Base-by-base conservation (phyloP, 2,797 vertebrate genomes). In the Scarus forsteni region DNA sequence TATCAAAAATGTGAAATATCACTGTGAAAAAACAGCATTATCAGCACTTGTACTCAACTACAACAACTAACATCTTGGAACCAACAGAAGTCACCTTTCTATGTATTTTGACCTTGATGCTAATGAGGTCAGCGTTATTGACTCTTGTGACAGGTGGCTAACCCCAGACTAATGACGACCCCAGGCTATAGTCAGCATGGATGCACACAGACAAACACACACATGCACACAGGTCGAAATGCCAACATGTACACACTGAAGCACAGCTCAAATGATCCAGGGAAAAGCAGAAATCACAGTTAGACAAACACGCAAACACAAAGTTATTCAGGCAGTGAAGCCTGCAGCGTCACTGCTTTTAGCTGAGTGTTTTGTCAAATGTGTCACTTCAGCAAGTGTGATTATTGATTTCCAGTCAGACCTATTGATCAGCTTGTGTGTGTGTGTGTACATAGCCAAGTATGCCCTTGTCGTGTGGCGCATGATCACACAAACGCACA, bases 101-200 rank as follows among this genome's bases (percentile, higher is more conserved):
- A 35, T 67, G 53, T 66, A 60, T 16, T 54, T 75, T 80, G 81
- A 89, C 86, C 84, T 90, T 85, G 73, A 77, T 57, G 55, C 34
- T 72, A 84, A 87, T 62, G 68, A 86, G 85, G 86, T 88, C 85
- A 72, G 10, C 1, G 14, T 36, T 73, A 78, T 81, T 71, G 83
- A 76, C 65, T 60, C 46, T 15, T 36, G 68, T 78, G 84, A 84
- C 88, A 92, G 85, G 83, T 86, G 81, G 83, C 79, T 66, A 79
- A 73, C 79, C 67, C 48, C 0, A 3, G 44, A 38, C 42, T 75
- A 78, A 81, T 73, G 49, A 80, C 16, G 51, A 63, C 82, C 70
- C 60, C 38, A 1, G 63, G 79, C 75, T 40, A 46, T n/a, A 36
- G n/a, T 65, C 55, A 68, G 42, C 61, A 50, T 8, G 4, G 1